Percentiles rank a stretch among this genome's conserved stretches.
phyloP scores from a whole-genome alignment of 2,797 vertebrate species.

The Argyrosomus regius region DNA sequence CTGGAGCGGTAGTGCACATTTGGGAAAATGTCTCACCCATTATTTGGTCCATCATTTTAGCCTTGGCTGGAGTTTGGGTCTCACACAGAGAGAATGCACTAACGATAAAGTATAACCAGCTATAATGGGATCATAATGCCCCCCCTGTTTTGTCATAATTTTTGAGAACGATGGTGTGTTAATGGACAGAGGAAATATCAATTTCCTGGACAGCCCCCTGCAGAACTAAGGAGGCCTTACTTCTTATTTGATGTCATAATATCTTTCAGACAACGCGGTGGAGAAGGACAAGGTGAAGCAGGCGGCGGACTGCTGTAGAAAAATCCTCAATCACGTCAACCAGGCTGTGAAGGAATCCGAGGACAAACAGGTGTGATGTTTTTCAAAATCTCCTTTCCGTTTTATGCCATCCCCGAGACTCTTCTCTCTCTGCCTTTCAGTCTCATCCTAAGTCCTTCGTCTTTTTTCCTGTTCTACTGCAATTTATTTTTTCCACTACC shows the following conservation, averaged over 20 bases:
- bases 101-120: conserved; percentile 73
- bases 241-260: conserved; percentile 48
- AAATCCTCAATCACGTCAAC: conserved; percentile 96
- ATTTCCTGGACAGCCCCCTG: conserved; percentile 53
- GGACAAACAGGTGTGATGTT: conserved; percentile 91
- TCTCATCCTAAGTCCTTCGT: conserved; percentile 23
- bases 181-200: conserved; percentile 60
- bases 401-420: conserved; percentile 4
- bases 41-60: conserved; percentile 70
- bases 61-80: conserved; percentile 48
- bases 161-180: conserved; percentile 59
- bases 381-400: conserved; percentile 19
- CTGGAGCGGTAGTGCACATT: conserved; percentile 49
- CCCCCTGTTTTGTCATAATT: conserved; percentile 68
- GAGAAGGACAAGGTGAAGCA: conserved; percentile 96
- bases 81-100: conserved; percentile 60
- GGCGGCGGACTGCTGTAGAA: conserved; percentile 94
- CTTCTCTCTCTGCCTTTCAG: conserved; percentile 21
- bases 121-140: conserved; percentile 72
- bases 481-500: conserved; percentile 21
- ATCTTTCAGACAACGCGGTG: conserved; percentile 87
- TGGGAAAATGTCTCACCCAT: conserved; percentile 65
- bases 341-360: conserved; percentile 97
- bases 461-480: not conserved
- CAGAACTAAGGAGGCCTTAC: conserved; percentile 33